A percentile compares a stretch with the other conserved stretches of the same genome.
Conservation (phyloP, 2,113 vertebrate species). For the Chloropsis cyanopogon region DNA sequence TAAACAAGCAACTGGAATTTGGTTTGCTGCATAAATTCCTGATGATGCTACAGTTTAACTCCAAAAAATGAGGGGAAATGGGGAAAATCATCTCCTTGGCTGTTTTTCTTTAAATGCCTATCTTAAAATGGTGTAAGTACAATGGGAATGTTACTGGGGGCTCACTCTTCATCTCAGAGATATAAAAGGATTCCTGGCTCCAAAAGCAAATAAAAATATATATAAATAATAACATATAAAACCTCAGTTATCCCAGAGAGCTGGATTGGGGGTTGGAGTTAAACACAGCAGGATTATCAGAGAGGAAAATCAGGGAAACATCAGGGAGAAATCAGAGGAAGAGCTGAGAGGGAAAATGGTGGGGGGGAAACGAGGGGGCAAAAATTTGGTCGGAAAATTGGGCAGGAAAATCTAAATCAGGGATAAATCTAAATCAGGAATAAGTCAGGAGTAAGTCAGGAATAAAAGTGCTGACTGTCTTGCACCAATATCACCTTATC, state of each 20-base stretch:
- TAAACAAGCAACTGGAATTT: not conserved
- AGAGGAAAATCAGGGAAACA: not conserved
- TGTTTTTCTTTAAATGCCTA: not conserved
- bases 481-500: not conserved
- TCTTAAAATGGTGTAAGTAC: not conserved
- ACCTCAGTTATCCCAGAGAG: not conserved
- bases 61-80: not conserved
- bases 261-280: not conserved
- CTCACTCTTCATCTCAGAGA: not conserved
- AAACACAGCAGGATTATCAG: not conserved
- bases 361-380: fast-evolving
- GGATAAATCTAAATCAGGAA: not conserved
- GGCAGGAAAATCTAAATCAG: not conserved
- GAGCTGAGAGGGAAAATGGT: not conserved
- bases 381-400: not conserved
- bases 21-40: not conserved
- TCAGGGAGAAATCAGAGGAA: not conserved
- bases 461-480: not conserved
- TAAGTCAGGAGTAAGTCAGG: not conserved
- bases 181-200: not conserved
- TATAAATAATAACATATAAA: not conserved
- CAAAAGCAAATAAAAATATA: not conserved
- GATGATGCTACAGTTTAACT: not conserved
- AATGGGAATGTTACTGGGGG: not conserved
- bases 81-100: not conserved